Percentiles rank a stretch among this genome's conserved stretches.
Conservation (phyloP, 1,140 invertebrate genomes). For the Diploscapter pachys region DNA sequence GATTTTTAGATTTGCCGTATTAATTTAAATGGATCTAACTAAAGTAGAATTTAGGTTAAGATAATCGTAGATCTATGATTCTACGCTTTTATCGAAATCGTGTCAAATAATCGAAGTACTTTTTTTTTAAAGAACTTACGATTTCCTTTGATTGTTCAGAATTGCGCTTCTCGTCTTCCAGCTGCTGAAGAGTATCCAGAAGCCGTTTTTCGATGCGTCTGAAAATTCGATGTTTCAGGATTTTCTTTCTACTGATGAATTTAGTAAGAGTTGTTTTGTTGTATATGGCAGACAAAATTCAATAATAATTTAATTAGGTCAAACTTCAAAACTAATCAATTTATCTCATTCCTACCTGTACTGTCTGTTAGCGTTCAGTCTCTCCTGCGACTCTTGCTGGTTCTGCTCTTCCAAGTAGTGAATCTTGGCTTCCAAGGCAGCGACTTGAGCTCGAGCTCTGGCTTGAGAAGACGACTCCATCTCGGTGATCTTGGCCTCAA, state of each 20-base stretch:
- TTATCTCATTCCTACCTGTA: no score
- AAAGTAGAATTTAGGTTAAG: no score
- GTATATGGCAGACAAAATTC: no score
- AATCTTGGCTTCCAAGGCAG: slow-evolving; percentile 89
- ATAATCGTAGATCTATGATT: no score
- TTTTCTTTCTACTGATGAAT: no score
- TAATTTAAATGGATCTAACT: no score
- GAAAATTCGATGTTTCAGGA: slow-evolving; percentile 12
- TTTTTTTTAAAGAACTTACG: slow-evolving; percentile 28
- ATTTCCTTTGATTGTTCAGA: slow-evolving; percentile 50
- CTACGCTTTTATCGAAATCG: no score
- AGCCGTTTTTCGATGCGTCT: slow-evolving; percentile 48
- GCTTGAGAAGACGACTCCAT: slow-evolving; percentile 84
- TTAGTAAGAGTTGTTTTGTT: no score
- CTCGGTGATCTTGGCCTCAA: slow-evolving; percentile 77
- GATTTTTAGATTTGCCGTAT: no score
- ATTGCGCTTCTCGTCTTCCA: slow-evolving; percentile 49
- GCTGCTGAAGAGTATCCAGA: slow-evolving; percentile 33
- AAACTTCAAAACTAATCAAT: no score
- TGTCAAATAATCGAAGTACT: no score
- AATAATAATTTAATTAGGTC: no score
- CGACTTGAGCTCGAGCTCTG: slow-evolving; percentile 88
- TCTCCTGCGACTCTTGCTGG: slow-evolving; percentile 39
- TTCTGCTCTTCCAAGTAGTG: slow-evolving; percentile 78
- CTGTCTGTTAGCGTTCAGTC: slow-evolving; percentile 10